Conservation (phyloP, 2,888 invertebrate species). For the Melanostoma mellinum region DNA sequence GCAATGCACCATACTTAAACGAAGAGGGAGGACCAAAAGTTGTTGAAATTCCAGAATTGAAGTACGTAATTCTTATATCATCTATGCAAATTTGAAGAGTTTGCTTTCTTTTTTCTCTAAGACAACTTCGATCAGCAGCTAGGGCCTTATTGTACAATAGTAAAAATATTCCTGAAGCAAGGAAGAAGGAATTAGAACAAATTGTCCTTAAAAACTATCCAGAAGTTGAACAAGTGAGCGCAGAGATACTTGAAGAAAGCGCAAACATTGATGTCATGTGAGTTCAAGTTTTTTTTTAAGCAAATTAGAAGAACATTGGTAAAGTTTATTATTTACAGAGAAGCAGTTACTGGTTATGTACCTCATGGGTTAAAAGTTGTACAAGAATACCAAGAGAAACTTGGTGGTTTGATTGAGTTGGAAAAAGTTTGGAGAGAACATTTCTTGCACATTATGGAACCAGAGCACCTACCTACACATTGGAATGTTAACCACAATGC, state of each 20-base stretch:
- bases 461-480: conserved; percentile 86
- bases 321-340: conserved; percentile 77
- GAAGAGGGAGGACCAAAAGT: conserved; percentile 77
- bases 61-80: conserved; percentile 71
- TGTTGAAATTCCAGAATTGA: conserved; percentile 80
- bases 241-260: conserved; percentile 83
- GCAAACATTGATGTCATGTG: conserved; percentile 83
- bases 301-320: not conserved
- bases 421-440: conserved; percentile 90
- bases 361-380: conserved; percentile 85
- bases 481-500: conserved; percentile 91
- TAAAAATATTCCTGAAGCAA: conserved; percentile 83
- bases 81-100: not conserved
- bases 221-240: conserved; percentile 81
- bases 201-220: conserved; percentile 83
- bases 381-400: conserved; percentile 82
- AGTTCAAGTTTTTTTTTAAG: conserved; percentile 75
- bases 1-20: conserved; percentile 85
- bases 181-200: conserved; percentile 83
- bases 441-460: conserved; percentile 88
- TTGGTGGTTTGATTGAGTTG: conserved; percentile 85
- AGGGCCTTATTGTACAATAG: conserved; percentile 83
- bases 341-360: conserved; percentile 82
- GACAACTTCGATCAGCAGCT: conserved; percentile 85
- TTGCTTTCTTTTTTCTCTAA: conserved; percentile 73